Conservation (phyloP, 2,113 vertebrate genomes). For the Petrocephalus zakoni region DNA sequence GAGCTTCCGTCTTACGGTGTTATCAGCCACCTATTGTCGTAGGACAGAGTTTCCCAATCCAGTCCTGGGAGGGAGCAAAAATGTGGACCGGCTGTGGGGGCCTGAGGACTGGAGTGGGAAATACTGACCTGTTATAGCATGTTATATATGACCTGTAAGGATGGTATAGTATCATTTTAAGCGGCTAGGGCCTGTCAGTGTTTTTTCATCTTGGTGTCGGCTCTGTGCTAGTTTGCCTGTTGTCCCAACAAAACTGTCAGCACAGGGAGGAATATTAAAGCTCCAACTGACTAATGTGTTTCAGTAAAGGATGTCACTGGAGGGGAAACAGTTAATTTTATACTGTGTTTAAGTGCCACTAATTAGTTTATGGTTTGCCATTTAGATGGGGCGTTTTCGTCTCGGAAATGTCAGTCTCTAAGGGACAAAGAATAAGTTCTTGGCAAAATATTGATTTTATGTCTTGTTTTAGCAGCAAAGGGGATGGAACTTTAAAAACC, state of each 20-base stretch:
- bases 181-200: neutral
- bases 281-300: neutral
- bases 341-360: neutral
- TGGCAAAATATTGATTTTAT: neutral
- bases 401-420: neutral
- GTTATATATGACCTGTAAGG: too few relatives aligned
- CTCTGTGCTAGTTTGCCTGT: neutral
- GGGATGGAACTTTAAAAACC: neutral
- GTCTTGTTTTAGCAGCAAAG: neutral
- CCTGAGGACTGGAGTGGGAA: neutral
- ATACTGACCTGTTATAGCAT: neutral
- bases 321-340: neutral
- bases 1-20: conserved; percentile 37
- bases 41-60: neutral
- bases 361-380: conserved; percentile 2
- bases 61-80: neutral
- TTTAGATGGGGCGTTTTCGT: neutral
- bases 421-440: neutral
- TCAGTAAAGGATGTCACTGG: neutral
- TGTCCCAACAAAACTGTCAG: neutral
- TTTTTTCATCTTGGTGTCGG: neutral
- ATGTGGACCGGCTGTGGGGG: neutral
- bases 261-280: neutral
- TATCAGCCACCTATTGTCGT: neutral
- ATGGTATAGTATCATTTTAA: neutral